These are phyloP conservation scores for Manis pentadactyla DNA, from an alignment of 2,797 vertebrate species.

Conservation along the genomic window DNA sequence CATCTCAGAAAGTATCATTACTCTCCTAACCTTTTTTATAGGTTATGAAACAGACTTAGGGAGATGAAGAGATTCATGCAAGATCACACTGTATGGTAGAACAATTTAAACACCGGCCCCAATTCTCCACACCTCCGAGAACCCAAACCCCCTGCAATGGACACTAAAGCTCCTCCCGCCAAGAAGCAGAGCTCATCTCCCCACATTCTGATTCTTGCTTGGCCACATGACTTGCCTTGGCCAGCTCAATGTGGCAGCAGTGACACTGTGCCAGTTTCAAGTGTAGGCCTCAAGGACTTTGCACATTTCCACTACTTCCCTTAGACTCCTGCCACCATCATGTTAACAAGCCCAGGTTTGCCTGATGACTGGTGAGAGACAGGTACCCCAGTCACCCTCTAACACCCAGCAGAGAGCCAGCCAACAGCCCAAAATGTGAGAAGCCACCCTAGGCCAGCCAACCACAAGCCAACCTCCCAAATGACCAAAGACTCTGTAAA, in stretches of 20 bases:
- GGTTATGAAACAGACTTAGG: constrained; percentile 16
- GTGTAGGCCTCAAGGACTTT: background rate
- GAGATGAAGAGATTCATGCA: background rate
- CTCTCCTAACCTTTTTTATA: constrained; percentile 15
- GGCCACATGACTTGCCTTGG: background rate
- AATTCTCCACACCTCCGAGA: background rate
- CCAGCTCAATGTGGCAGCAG: background rate
- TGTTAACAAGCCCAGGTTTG: background rate
- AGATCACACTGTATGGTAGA: background rate
- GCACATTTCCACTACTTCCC: background rate
- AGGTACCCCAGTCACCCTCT: background rate
- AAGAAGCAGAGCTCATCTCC: background rate
- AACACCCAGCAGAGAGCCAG: background rate
- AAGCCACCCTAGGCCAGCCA: background rate
- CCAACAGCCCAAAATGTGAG: background rate
- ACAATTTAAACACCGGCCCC: background rate
- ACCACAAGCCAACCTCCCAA: background rate
- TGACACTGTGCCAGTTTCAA: background rate
- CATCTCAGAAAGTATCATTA: constrained; percentile 12
- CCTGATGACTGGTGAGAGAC: background rate
- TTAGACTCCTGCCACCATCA: background rate
- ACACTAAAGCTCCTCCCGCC: background rate
- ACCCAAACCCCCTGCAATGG: background rate
- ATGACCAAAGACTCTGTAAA: background rate
- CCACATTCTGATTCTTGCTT: background rate